Evolutionary conservation across 2,797 vertebrate genomes (phyloP).

Genomic region (Rallus crepitans): DNA sequence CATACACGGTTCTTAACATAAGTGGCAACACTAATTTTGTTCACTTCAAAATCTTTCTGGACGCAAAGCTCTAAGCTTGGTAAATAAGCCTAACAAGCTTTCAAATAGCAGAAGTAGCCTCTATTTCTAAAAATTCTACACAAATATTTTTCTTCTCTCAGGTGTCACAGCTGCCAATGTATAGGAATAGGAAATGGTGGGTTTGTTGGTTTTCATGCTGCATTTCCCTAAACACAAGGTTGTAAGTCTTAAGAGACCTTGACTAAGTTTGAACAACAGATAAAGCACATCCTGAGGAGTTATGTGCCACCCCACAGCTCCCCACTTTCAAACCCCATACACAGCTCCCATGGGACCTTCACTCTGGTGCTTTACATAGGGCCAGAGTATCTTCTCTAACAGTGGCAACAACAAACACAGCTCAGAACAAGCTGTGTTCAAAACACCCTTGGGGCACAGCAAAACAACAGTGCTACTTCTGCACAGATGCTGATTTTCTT

Average conservation of each 20-base stretch:
- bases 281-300: background rate
- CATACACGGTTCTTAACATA: background rate
- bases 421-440: background rate
- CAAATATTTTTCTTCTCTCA: background rate
- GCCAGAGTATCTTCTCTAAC: background rate
- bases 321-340: background rate
- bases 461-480: background rate
- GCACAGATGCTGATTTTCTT: background rate
- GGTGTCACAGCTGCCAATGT: background rate
- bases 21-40: constrained; percentile 29
- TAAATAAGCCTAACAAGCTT: constrained; percentile 19
- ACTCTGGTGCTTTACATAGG: background rate
- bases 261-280: background rate
- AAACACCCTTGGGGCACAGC: accelerated
- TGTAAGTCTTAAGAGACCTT: background rate
- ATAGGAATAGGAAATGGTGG: background rate
- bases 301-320: background rate
- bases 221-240: background rate
- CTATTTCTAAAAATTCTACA: background rate
- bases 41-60: constrained; percentile 29
- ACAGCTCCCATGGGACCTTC: accelerated
- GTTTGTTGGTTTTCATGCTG: background rate
- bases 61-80: background rate
- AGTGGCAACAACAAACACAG: background rate
- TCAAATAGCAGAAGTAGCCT: background rate